Percentiles rank a stretch among this genome's conserved stretches.
Conservation (phyloP, 2,797 vertebrate genomes). For the Amblyraja radiata region DNA sequence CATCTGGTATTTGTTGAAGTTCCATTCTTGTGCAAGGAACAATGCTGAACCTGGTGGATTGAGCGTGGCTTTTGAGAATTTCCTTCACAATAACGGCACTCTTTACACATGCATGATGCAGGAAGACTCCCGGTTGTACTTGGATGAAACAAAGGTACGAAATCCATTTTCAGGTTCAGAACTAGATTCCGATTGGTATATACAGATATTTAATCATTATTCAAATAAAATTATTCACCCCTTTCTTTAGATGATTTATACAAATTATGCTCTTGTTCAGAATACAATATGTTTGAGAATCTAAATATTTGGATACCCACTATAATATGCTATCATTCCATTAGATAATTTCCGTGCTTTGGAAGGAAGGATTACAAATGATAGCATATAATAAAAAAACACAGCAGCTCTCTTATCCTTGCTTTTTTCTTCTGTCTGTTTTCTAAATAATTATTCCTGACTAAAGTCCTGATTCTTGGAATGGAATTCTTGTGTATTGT, state of each 20-base stretch:
- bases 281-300: not conserved
- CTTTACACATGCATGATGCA: conserved; percentile 58
- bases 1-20: not conserved
- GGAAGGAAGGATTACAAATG: not conserved
- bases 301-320: not conserved
- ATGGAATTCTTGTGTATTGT: not conserved
- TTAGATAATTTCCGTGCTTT: not conserved
- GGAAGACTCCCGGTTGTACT: conserved; percentile 52
- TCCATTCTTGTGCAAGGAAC: not conserved
- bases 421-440: not conserved
- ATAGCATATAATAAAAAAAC: not conserved
- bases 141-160: conserved; percentile 53
- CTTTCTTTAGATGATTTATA: not conserved
- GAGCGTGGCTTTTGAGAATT: conserved; percentile 55
- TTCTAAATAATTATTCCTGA: not conserved
- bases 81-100: conserved; percentile 52
- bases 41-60: conserved; percentile 48
- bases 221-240: not conserved
- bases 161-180: not conserved
- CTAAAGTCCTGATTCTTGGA: not conserved
- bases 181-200: not conserved
- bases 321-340: not conserved
- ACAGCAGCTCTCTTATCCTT: not conserved
- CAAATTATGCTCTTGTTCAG: not conserved
- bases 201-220: not conserved